A percentile compares a stretch with the other conserved stretches of the same genome.
These are phyloP conservation scores for Pachyuromys duprasi DNA, from an alignment of 2,797 vertebrate genomes.

Conservation along the genomic window DNA sequence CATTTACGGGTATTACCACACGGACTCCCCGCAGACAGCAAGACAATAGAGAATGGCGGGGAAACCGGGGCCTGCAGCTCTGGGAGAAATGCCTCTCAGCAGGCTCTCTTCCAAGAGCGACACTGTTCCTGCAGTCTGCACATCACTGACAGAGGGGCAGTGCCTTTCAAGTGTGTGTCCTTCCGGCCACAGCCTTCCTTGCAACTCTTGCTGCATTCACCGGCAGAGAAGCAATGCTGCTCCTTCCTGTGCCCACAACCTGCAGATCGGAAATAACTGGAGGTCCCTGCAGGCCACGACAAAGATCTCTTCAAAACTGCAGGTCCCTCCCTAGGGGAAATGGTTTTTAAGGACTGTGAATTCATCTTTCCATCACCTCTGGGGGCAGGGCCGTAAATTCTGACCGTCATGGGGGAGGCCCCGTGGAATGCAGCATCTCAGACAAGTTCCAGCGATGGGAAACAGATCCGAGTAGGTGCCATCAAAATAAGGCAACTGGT, in stretches of 20 bases:
- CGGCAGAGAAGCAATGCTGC: not conserved
- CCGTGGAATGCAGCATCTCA: not conserved
- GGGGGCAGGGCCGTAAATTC: constrained; percentile 55
- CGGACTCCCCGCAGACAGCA: not conserved
- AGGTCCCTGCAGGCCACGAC: not conserved
- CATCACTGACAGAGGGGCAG: not conserved
- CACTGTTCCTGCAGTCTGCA: not conserved
- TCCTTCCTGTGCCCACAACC: not conserved
- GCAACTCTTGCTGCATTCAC: not conserved
- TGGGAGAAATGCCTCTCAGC: not conserved
- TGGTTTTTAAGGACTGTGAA: constrained; percentile 56
- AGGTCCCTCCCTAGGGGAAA: constrained; percentile 67
- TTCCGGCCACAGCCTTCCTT: not conserved
- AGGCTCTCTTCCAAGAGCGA: not conserved
- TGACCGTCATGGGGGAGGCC: not conserved
- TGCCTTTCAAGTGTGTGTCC: not conserved
- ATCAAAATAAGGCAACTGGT: constrained; percentile 43
- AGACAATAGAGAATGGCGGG: not conserved
- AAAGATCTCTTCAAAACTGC: constrained; percentile 30
- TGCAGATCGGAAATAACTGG: not conserved
- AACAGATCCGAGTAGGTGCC: constrained; percentile 71
- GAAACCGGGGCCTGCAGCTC: not conserved
- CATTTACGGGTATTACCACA: not conserved
- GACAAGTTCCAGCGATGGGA: not conserved
- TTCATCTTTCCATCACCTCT: constrained; percentile 67